Evolutionary conservation across 1,140 invertebrate genomes (phyloP).

Genomic region (Camponotus floridanus): DNA sequence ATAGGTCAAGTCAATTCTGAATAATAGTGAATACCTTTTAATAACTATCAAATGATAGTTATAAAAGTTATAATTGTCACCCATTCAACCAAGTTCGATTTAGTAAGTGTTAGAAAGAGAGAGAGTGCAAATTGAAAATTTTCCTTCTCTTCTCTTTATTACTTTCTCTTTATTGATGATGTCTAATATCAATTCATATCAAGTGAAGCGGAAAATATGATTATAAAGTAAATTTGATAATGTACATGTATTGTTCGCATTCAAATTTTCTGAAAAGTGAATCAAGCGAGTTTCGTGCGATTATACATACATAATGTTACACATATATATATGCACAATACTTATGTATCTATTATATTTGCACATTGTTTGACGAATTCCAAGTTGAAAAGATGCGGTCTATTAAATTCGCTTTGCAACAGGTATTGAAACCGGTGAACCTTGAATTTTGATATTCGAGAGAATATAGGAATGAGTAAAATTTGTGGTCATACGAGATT

Average conservation of each 20-base stretch:
- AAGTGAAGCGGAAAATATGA: background rate
- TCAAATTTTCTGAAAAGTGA: constrained; percentile 13
- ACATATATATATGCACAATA: background rate
- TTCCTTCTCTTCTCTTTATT: background rate
- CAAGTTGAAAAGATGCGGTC: background rate
- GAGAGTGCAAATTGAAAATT: constrained; percentile 1
- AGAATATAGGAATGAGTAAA: background rate
- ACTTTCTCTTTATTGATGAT: background rate
- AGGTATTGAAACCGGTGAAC: constrained; percentile 8
- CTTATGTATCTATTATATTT: constrained; percentile 4
- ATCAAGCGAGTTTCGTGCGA: constrained; percentile 12
- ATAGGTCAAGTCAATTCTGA: background rate
- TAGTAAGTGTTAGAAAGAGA: background rate
- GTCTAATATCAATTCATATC: background rate
- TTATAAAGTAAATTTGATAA: background rate
- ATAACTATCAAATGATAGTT: background rate
- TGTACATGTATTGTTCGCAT: background rate
- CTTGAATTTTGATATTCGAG: constrained; percentile 36
- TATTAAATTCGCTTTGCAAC: constrained; percentile 29
- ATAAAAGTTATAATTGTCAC: constrained; percentile 5
- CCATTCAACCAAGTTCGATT: background rate
- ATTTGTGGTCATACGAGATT: background rate
- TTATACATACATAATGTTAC: background rate
- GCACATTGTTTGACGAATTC: constrained; percentile 12
- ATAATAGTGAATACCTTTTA: background rate